Percentiles rank a stretch among this genome's conserved stretches.
phyloP scores from a whole-genome alignment of 2,888 invertebrate genomes.

The Caenorhabditis uteleia region DNA sequence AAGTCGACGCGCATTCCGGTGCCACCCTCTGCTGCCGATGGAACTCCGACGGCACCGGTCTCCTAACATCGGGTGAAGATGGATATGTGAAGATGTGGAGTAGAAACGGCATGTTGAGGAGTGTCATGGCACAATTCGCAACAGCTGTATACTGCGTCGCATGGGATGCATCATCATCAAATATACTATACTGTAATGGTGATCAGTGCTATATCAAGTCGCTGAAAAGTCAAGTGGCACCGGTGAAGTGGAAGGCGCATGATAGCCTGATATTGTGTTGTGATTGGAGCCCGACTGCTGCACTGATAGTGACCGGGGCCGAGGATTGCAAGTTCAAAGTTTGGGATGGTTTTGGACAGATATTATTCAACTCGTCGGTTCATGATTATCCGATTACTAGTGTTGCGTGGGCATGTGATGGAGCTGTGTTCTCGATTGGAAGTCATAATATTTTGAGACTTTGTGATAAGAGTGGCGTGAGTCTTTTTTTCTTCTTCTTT shows the following conservation, averaged over 20 bases:
- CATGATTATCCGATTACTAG: constrained; percentile 91
- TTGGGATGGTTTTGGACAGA: constrained; percentile 90
- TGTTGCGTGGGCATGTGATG: constrained; percentile 88
- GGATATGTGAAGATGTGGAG: constrained; percentile 97
- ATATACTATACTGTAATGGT: constrained; percentile 75
- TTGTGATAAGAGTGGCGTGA: constrained; percentile 90
- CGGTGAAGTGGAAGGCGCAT: constrained; percentile 86
- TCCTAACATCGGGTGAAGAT: constrained; percentile 90
- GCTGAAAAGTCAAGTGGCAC: constrained; percentile 70
- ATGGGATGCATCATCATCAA: constrained; percentile 60
- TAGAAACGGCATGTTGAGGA: constrained; percentile 85
- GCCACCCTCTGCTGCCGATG: constrained; percentile 88
- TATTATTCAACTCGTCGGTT: constrained; percentile 82
- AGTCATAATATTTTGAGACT: constrained; percentile 89
- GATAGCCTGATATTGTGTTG: constrained; percentile 84
- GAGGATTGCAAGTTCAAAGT: constrained; percentile 84
- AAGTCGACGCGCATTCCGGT: constrained; percentile 84
- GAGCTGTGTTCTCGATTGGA: constrained; percentile 88
- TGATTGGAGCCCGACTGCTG: constrained; percentile 75
- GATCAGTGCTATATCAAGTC: constrained; percentile 76
- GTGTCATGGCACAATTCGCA: constrained; percentile 79
- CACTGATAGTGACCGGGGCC: constrained; percentile 76
- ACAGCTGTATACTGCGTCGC: constrained; percentile 71
- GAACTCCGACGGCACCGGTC: constrained; percentile 93
- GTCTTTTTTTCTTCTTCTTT: constrained; percentile 8